A percentile compares a stretch with the other conserved stretches of the same genome.
Evolutionary conservation across 2,888 invertebrate species (phyloP).

Genomic region (Trissonchulus sp.): DNA sequence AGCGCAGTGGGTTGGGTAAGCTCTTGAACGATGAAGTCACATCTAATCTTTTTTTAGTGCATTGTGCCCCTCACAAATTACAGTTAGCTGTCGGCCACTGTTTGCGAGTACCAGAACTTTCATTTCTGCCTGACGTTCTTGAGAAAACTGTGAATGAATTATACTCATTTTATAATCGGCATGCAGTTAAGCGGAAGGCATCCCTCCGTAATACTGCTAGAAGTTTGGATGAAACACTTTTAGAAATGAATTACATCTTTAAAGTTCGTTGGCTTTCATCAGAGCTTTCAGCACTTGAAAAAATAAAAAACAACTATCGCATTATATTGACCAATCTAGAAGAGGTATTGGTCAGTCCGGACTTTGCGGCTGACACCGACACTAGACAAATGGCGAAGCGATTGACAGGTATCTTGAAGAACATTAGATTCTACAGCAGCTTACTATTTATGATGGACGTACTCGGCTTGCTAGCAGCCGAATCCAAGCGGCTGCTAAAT

Average conservation of each 20-base stretch:
- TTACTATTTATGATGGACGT: background rate
- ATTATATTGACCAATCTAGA: background rate
- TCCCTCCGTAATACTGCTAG: background rate
- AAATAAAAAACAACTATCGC: slow-evolving; percentile 9
- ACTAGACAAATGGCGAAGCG: no score
- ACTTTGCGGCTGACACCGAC: background rate
- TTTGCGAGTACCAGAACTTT: background rate
- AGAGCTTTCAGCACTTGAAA: slow-evolving; percentile 9
- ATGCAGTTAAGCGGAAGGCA: slow-evolving; percentile 5
- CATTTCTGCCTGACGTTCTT: background rate
- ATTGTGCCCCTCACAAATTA: slow-evolving; percentile 1
- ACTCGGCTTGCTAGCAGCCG: background rate
- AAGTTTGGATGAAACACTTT: background rate
- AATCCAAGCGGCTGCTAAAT: background rate
- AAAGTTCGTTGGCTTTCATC: slow-evolving; percentile 12
- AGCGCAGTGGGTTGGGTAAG: slow-evolving; percentile 1
- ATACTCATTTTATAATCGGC: slow-evolving; percentile 13
- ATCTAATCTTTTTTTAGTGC: background rate
- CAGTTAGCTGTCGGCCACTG: slow-evolving; percentile 3
- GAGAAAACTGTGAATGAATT: slow-evolving; percentile 11
- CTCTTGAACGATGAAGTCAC: background rate
- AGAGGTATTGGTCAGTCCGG: background rate
- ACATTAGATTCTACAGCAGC: background rate
- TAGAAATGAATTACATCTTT: slow-evolving; percentile 17
- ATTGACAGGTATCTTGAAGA: background rate